Evolutionary conservation across 2,113 vertebrate species (phyloP).

Genomic region (Anoplopoma fimbria): DNA sequence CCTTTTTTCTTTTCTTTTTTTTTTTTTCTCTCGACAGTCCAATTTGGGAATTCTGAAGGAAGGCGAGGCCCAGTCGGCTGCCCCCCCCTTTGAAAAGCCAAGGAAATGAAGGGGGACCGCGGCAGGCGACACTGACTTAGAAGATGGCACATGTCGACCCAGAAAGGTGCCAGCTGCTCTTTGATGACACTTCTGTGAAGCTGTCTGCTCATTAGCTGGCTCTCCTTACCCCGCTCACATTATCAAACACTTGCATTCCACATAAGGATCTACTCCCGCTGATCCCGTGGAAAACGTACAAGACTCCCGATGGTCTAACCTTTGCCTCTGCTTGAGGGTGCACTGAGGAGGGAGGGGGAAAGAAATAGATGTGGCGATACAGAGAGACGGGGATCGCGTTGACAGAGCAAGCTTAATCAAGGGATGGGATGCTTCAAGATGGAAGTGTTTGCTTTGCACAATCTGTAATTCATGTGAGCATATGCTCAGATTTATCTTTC

Average conservation of each 20-base stretch:
- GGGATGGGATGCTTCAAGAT: constrained; percentile 56
- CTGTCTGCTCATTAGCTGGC: constrained; percentile 79
- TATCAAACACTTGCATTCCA: constrained; percentile 75
- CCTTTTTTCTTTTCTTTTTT: not conserved
- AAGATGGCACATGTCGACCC: constrained; percentile 76
- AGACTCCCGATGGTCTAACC: constrained; percentile 68
- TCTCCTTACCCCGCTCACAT: constrained; percentile 67
- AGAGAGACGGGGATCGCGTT: constrained; percentile 10
- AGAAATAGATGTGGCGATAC: constrained; percentile 6
- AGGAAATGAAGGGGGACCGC: constrained; percentile 57
- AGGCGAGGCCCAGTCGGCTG: constrained; percentile 23
- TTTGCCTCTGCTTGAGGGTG: constrained; percentile 53
- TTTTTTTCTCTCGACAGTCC: constrained; percentile 12
- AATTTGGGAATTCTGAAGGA: constrained; percentile 56
- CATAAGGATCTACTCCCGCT: constrained; percentile 71
- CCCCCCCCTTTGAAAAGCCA: constrained; percentile 50
- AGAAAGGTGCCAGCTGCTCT: constrained; percentile 77
- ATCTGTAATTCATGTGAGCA: constrained; percentile 75
- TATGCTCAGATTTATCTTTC: constrained; percentile 69
- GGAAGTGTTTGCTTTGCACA: constrained; percentile 67
- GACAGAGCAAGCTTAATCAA: constrained; percentile 63
- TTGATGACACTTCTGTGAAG: constrained; percentile 79
- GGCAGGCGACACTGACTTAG: constrained; percentile 61
- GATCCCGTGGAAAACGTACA: constrained; percentile 73
- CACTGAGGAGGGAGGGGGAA: constrained; percentile 5